Evolutionary conservation across 2,888 invertebrate species (phyloP), one percentile per base, ranked within the genome.

Genomic region (Philhelius pedissequus): DNA sequence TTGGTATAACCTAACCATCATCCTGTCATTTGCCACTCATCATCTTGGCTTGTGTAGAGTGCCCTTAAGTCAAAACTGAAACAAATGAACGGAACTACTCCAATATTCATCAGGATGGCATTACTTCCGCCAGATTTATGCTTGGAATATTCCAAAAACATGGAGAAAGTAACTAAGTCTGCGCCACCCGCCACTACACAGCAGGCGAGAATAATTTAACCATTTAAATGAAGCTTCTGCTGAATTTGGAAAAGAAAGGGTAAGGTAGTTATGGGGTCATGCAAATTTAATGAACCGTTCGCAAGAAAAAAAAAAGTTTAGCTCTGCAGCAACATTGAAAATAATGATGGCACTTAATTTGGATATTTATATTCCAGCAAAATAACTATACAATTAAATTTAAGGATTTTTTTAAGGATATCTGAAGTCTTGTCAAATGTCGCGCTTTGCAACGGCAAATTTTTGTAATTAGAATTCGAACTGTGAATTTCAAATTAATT

Each of bases 1-100:
- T 56, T 35, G 56, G 32, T 25, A 60, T 60, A 60, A n/a, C n/a
- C n/a, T n/a, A 60, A 64, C 45, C 64, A 54, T 54, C 45, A 52
- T 62, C 32, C 54, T 62, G 60, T 50, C 54, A 77, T 35, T 45
- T 35, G 13, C 32, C 43, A 38, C 58, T 40, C 20, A 64, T 40
- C 15, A 64, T 62, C 52, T 60, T 43, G 43, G 43, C 30, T 25
- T 11, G 52, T 27, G 13, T 35, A 32, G 15, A 43, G n/a, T 48
- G 13, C 32, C 64, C 48, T 48, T 48, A 22, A 64, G 64, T n/a
- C 25, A 22, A 56, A 35, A 43, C 32, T 15, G 18, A 75, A 69
- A 40, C 45, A 43, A 40, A 43, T 43, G 20, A 38, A 8, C 32
- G 75, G 68, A 77, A 70, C 32, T 69, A 43, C 60, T 38, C 35